Conservation (phyloP, 2,888 invertebrate genomes). For the Torymus aiolomorphi region DNA sequence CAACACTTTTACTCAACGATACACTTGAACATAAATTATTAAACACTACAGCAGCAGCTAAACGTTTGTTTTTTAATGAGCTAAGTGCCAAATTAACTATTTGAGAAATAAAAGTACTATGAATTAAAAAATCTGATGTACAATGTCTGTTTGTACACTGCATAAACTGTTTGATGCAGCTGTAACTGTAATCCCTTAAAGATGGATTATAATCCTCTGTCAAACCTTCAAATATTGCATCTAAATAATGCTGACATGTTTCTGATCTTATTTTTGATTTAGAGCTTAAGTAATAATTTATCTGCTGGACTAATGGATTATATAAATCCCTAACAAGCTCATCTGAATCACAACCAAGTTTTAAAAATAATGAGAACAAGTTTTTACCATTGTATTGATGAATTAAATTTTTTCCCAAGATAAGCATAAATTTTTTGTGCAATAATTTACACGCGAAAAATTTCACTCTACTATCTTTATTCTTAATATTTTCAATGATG, state of each 20-base stretch:
- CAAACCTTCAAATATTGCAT: conserved; percentile 80
- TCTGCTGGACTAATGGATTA: conserved; percentile 80
- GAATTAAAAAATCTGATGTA: conserved; percentile 71
- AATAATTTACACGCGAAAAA: conserved; percentile 84
- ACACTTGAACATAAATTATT: conserved; percentile 82
- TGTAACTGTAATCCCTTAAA: conserved; percentile 80
- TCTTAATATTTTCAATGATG: conserved; percentile 79
- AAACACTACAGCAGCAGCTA: conserved; percentile 83
- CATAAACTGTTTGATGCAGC: conserved; percentile 82
- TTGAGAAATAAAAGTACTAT: conserved; percentile 78
- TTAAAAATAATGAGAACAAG: conserved; percentile 78
- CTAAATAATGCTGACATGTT: conserved; percentile 76
- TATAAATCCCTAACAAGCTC: conserved; percentile 80
- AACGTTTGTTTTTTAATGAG: conserved; percentile 78
- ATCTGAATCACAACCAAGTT: conserved; percentile 82
- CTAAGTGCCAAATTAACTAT: conserved; percentile 80
- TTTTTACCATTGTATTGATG: conserved; percentile 76
- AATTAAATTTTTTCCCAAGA: conserved; percentile 76
- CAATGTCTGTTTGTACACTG: conserved; percentile 82
- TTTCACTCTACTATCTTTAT: conserved; percentile 82
- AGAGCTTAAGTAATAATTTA: conserved; percentile 83
- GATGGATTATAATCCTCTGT: conserved; percentile 79
- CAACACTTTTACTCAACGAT: conserved; percentile 79
- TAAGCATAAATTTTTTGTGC: conserved; percentile 80
- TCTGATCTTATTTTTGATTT: conserved; percentile 70